A percentile compares a stretch with the other conserved stretches of the same genome.
These are phyloP conservation scores for Biston betularia DNA, from an alignment of 2,888 invertebrate species.

Conservation along the genomic window DNA sequence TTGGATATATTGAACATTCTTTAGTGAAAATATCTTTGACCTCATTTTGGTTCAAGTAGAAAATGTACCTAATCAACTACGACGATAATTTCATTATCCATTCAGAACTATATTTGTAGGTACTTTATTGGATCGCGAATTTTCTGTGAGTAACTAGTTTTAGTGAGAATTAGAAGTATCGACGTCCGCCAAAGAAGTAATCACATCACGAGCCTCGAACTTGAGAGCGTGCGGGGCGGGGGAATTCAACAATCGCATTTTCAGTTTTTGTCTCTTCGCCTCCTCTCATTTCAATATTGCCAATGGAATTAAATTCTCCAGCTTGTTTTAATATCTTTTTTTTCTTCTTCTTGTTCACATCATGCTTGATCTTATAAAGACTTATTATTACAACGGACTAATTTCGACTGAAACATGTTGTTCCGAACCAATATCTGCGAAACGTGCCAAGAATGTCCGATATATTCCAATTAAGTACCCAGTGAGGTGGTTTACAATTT, in stretches of 20 bases:
- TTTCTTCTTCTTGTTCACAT: slow-evolving; percentile 58
- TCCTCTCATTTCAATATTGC: slow-evolving; percentile 70
- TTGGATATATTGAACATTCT: slow-evolving; percentile 30
- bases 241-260: slow-evolving; percentile 70
- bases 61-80: slow-evolving; percentile 6
- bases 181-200: slow-evolving; percentile 46
- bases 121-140: neutral
- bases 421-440: slow-evolving; percentile 19
- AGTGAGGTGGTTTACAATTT: slow-evolving; percentile 14
- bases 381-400: slow-evolving; percentile 21
- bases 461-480: slow-evolving; percentile 8
- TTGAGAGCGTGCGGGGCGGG: slow-evolving; percentile 55
- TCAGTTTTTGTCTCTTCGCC: slow-evolving; percentile 72
- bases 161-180: slow-evolving; percentile 48
- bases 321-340: slow-evolving; percentile 68
- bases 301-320: slow-evolving; percentile 75
- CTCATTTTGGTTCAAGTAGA: slow-evolving; percentile 11
- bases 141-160: neutral
- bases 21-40: slow-evolving; percentile 28
- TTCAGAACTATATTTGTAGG: neutral
- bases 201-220: slow-evolving; percentile 49
- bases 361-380: slow-evolving; percentile 38
- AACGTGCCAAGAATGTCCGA: slow-evolving; percentile 12
- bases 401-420: slow-evolving; percentile 25
- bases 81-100: neutral